Base-by-base conservation (phyloP, 2,113 vertebrate genomes). In the Mellivora capensis region DNA sequence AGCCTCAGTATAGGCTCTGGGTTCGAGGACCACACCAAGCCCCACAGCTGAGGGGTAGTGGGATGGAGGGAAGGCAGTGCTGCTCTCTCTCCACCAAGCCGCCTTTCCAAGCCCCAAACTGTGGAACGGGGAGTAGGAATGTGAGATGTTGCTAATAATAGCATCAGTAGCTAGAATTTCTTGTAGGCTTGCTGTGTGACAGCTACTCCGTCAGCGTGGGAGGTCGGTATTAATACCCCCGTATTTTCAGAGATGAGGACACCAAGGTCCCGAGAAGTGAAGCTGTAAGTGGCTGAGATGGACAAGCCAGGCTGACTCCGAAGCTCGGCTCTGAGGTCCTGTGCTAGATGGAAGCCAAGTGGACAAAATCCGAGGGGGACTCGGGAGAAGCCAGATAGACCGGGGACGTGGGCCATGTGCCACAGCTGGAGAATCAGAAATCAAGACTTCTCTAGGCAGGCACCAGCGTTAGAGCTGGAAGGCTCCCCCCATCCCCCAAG, bases 101-200 rank as follows among this genome's bases (percentile, higher is more conserved):
- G 94, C 96, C 79, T 96, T 95, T 97, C 76, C 90, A 93, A 96
- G 97, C 81, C 76, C 90, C 83, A 93, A 93, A 92, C 2, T 81
- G 90, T 93, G 69, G 83, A 59, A 83, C 92, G 29, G 69, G 49
- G 95, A 94, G 77, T 47, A 90, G 95, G 71, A 96, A 90, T 97
- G 96, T 96, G 93, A 95, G 93, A 90, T 64, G 18, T 62, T 57
- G 74, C 96, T 98, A 98, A 98, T 87, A 97, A 97, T 97, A 98
- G 98, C 76, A 3, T 92, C 84, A 20, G 90, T 93, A 96, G 97
- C 97, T 59, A 95, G 90, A 61, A 27, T 96, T 96, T 98, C 97
- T 94, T 79, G 98, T 97, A 90, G 98, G 98, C 72, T 98, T 91
- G 95, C 94, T 96, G 84, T 95, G 96, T 98, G 98, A 95, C 98